Conservation (phyloP, 92 coral and sea anemone species). For the Phymanthus crucifer region DNA sequence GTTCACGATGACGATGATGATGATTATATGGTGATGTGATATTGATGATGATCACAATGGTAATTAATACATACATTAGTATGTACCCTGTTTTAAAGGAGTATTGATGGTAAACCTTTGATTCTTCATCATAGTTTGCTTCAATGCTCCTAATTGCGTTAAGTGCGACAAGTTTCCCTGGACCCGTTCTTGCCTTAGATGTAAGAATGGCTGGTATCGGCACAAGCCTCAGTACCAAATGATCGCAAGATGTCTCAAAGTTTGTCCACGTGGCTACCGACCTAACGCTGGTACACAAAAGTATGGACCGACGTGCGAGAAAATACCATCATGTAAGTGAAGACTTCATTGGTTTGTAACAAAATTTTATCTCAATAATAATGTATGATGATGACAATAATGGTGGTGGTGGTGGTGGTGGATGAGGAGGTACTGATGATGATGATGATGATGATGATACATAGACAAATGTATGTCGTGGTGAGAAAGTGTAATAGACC, state of each 20-base stretch:
- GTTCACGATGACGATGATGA: slow-evolving; percentile 12
- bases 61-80: no score
- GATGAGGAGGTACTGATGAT: no score
- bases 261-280: slow-evolving; percentile 1
- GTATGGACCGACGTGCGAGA: neutral
- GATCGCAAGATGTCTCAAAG: neutral
- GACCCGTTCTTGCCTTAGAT: neutral
- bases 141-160: neutral
- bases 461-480: no score
- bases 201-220: slow-evolving; percentile 2
- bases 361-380: neutral
- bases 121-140: neutral
- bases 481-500: neutral
- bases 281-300: neutral
- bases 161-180: neutral
- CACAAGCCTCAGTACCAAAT: neutral
- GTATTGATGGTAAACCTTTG: neutral
- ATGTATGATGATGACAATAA: no score
- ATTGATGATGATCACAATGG: no score
- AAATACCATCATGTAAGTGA: neutral
- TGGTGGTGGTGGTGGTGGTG: no score
- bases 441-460: no score
- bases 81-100: no score
- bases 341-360: neutral
- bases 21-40: no score